A percentile compares a stretch with the other conserved stretches of the same genome.
Conservation (phyloP, 2,113 vertebrate genomes). For the Gambusia affinis region DNA sequence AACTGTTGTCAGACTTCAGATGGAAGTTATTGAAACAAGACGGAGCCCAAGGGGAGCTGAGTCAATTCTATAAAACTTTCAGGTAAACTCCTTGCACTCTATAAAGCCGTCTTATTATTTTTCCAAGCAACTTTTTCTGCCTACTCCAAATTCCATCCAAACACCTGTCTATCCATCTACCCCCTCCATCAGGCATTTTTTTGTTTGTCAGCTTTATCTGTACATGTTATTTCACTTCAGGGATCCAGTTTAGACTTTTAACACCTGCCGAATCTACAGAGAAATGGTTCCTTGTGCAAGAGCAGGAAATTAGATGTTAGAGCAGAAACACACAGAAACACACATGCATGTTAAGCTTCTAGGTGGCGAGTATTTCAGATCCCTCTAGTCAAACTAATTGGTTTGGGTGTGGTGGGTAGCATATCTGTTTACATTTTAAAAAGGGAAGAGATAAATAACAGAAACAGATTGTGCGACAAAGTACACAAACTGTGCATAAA, state of each 20-base stretch:
- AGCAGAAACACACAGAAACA: slow-evolving; percentile 8
- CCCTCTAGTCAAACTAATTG: slow-evolving; percentile 57
- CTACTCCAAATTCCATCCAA: slow-evolving; percentile 3
- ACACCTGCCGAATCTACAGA: slow-evolving; percentile 46
- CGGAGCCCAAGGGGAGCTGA: slow-evolving; percentile 43
- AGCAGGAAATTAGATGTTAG: slow-evolving; percentile 51
- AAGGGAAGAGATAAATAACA: neutral
- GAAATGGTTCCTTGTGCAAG: slow-evolving; percentile 43
- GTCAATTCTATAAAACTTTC: slow-evolving; percentile 38
- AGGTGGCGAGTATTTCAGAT: slow-evolving; percentile 54
- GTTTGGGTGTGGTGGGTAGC: slow-evolving; percentile 9
- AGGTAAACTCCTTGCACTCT: slow-evolving; percentile 13
- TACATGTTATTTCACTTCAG: slow-evolving; percentile 29
- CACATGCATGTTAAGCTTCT: neutral
- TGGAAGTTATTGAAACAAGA: slow-evolving; percentile 40
- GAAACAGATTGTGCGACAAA: neutral
- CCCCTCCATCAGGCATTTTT: slow-evolving; percentile 10
- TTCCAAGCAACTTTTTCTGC: neutral
- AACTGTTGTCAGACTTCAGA: slow-evolving; percentile 27
- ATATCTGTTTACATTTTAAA: neutral
- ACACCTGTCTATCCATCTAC: slow-evolving; percentile 5
- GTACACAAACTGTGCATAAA: slow-evolving; percentile 4
- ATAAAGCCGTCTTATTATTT: neutral
- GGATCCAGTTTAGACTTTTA: slow-evolving; percentile 28
- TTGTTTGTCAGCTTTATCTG: slow-evolving; percentile 3